Conservation (phyloP, 2,888 invertebrate species). For the Cerastis rubricosa region DNA sequence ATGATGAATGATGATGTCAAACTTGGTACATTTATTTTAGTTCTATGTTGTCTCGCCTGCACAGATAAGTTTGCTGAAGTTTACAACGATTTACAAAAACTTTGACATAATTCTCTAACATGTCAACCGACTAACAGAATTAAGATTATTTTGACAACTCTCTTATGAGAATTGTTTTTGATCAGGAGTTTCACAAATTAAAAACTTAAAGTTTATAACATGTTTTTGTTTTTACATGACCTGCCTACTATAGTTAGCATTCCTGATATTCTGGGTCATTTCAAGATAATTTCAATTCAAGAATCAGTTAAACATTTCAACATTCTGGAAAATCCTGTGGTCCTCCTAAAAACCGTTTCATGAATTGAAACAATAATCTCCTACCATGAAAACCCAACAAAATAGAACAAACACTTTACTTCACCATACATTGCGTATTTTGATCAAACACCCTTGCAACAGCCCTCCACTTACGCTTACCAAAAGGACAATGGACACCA, state of each 20-base stretch:
- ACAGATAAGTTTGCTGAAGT: no score
- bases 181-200: neutral
- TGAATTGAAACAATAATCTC: slow-evolving; percentile 48
- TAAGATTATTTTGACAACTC: neutral
- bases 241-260: neutral
- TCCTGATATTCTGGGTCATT: neutral
- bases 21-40: no score
- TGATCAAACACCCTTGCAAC: neutral
- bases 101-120: neutral
- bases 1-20: no score
- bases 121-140: neutral
- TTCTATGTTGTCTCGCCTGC: no score
- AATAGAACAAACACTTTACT: neutral
- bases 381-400: neutral
- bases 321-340: neutral
- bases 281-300: neutral
- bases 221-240: neutral
- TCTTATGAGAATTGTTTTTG: neutral
- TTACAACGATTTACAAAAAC: neutral
- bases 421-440: slow-evolving; percentile 32
- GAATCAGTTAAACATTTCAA: neutral
- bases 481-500: slow-evolving; percentile 15
- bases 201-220: neutral
- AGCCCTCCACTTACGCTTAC: neutral
- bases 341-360: slow-evolving; percentile 21